Percentiles rank a stretch among this genome's conserved stretches.
Evolutionary conservation across 2,888 invertebrate species (phyloP).

Genomic region (Cheilosia urbana): DNA sequence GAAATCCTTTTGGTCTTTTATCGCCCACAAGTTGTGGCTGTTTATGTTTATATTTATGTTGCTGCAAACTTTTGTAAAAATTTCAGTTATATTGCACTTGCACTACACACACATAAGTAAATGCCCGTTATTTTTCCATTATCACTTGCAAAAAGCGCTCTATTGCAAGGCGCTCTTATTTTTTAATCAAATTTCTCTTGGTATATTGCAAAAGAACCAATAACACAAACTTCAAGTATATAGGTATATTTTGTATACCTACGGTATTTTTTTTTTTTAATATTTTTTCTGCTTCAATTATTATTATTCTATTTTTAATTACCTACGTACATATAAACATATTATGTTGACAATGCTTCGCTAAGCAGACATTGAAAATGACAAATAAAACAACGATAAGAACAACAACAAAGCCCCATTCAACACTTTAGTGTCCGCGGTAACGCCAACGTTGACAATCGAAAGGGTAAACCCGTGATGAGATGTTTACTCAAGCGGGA

Average conservation of each 20-base stretch:
- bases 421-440: constrained; percentile 71
- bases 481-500: constrained; percentile 82
- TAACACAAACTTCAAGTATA: constrained; percentile 6
- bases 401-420: constrained; percentile 54
- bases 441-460: constrained; percentile 72
- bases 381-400: constrained; percentile 23
- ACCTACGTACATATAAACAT: constrained; percentile 1
- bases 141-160: not conserved
- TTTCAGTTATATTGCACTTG: constrained; percentile 27
- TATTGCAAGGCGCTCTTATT: not conserved
- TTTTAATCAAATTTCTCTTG: not conserved
- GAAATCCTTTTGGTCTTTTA: constrained; percentile 34
- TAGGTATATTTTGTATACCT: not conserved
- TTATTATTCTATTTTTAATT: constrained; percentile 6
- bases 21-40: constrained; percentile 7
- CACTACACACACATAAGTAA: constrained; percentile 11
- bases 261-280: not conserved
- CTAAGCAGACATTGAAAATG: constrained; percentile 37
- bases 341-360: constrained; percentile 28
- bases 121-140: not conserved
- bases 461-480: constrained; percentile 74
- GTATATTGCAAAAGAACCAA: not conserved
- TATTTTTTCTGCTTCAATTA: constrained; percentile 7
- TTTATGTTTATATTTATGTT: not conserved
- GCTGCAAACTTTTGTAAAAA: not conserved